These are phyloP conservation scores for Lissocephala sabroskyi DNA, from an alignment of 2,888 invertebrate species.

Conservation along the genomic window DNA sequence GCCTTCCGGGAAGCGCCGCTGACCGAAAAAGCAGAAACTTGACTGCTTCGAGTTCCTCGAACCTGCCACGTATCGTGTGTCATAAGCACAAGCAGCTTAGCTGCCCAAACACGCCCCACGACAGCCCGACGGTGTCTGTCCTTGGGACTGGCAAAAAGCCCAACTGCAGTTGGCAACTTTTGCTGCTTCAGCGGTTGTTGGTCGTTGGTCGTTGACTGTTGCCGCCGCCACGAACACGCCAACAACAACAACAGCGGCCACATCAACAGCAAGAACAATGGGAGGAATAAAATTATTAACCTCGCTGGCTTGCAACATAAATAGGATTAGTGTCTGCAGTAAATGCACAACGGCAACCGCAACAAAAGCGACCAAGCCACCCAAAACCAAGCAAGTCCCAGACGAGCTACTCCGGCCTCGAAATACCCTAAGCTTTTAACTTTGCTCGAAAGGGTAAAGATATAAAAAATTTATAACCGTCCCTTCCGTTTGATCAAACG, in stretches of 20 bases:
- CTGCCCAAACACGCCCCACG: slow-evolving; percentile 15
- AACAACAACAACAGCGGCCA: slow-evolving; percentile 4
- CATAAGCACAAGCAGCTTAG: slow-evolving; percentile 54
- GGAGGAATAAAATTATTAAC: slow-evolving; percentile 59
- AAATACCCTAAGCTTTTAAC: too few species aligned
- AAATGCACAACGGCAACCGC: slow-evolving; percentile 32
- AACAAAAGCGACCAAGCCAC: slow-evolving; percentile 16
- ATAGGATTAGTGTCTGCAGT: slow-evolving; percentile 64
- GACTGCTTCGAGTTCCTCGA: slow-evolving; percentile 35
- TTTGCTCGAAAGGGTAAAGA: too few species aligned
- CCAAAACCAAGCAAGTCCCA: too few species aligned
- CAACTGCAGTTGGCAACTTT: slow-evolving; percentile 31
- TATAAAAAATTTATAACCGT: too few species aligned
- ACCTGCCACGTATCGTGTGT: slow-evolving; percentile 57
- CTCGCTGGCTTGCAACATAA: slow-evolving; percentile 61
- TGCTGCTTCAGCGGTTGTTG: slow-evolving; percentile 1
- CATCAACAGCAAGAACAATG: not conserved
- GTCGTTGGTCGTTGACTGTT: not conserved
- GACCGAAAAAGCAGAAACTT: slow-evolving; percentile 19
- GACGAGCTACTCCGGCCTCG: too few species aligned
- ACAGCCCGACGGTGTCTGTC: too few species aligned
- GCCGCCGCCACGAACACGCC: not conserved
- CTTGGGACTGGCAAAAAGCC: slow-evolving; percentile 6
- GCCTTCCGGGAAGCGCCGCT: not conserved
- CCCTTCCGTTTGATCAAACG: too few species aligned